Conservation (phyloP, 2,797 vertebrate species). For the Acipenser ruthenus region DNA sequence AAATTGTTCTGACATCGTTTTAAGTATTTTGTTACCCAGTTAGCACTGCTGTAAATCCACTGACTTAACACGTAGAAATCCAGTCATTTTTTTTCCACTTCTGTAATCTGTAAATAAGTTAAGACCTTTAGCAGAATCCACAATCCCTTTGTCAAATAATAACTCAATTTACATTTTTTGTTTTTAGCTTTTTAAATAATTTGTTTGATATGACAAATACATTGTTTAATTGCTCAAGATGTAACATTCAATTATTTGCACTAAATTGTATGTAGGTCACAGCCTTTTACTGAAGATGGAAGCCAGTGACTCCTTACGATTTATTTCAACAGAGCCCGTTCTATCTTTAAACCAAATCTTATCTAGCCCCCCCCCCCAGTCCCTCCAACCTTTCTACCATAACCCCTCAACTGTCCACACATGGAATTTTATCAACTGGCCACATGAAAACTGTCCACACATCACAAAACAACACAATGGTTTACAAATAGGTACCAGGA, state of each 20-base stretch:
- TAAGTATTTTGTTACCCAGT: constrained; percentile 7
- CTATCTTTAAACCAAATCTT: background rate
- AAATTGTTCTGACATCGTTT: constrained; percentile 2
- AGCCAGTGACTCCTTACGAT: background rate
- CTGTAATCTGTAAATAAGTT: constrained; percentile 2
- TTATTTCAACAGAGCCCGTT: background rate
- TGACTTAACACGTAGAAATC: background rate
- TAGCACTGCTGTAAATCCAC: constrained; percentile 3
- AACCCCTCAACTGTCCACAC: constrained; percentile 1
- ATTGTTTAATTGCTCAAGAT: background rate
- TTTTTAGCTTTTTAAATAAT: background rate
- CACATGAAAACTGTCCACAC: constrained; percentile 26
- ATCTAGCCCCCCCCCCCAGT: background rate
- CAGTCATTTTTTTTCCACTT: background rate
- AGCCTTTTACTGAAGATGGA: background rate
- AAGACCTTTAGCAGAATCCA: background rate
- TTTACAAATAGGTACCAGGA: constrained; percentile 23
- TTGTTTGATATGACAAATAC: background rate
- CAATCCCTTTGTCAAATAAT: background rate
- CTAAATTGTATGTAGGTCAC: background rate
- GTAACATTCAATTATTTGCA: too few species aligned
- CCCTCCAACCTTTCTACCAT: background rate
- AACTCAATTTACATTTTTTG: background rate
- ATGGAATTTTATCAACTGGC: constrained; percentile 24
- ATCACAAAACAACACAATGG: constrained; percentile 19